Evolutionary conservation across 1,140 invertebrate species (phyloP), one percentile per base, ranked within the genome.

Genomic region (Dinothrombium tinctorium): DNA sequence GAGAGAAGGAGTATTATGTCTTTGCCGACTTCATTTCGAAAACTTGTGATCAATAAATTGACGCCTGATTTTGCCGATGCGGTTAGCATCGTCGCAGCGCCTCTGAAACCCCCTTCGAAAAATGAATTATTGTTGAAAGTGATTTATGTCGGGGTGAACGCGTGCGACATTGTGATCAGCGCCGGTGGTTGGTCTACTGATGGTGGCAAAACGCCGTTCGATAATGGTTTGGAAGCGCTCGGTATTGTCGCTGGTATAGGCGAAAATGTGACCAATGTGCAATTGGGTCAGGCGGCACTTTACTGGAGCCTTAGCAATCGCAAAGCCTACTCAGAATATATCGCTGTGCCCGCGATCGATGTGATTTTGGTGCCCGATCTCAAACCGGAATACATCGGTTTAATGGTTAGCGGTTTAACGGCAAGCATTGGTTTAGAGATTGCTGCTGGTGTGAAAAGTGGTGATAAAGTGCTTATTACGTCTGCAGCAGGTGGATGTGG

Each of bases 361-460:
- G 6, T 44, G n/a, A 12, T 24, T 4, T 50, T 47, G 17, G 15
- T 59, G 21, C 56, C 57, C 19, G 42, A 33, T n/a, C 7, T 46
- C 6, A 53, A 52, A 7, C 46, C 56, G n/a, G 51, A 55, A 11
- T 59, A 44, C 36, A 26, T 60, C 2, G 50, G 53, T 7, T 50
- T 57, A 15, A 44, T 57, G 20, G 47, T 58, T 11, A 58, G 59
- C 51, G 59, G 58, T 12, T 40, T 53, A 17, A 60, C 59, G 11
- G 57, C 58, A 12, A 46, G 54, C 2, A 53, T 60, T 39, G 50
- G 53, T 21, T 38, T 60, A n/a, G 57, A 59, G 28, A 57, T 58
- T 49, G 56, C 57, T 41, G 42, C 32, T n/a, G 56, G 52, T 51
- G 55, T 56, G 46, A 53, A 33, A 26, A 29, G 19, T 19, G 19